A percentile compares a stretch with the other conserved stretches of the same genome.
These are phyloP conservation scores for Poecilobothrus nobilitatus DNA, from an alignment of 2,888 invertebrate genomes.

Conservation along the genomic window DNA sequence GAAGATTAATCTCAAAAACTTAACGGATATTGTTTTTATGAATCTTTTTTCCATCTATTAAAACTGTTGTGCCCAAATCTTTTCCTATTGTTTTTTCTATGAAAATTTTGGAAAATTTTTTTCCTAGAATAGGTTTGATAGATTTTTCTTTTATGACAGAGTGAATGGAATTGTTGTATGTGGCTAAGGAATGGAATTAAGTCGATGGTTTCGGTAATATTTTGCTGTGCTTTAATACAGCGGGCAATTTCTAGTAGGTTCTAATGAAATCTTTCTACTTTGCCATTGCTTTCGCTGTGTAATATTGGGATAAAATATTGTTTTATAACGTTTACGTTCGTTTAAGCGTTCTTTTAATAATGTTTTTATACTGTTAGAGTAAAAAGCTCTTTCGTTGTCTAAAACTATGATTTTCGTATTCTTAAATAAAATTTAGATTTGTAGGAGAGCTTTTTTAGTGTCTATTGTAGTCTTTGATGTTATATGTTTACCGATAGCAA, in stretches of 20 bases:
- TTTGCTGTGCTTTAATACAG: too few relatives aligned
- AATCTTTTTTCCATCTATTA: not conserved
- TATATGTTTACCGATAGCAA: conserved; percentile 24
- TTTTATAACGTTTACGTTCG: too few relatives aligned
- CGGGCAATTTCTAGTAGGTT: too few relatives aligned
- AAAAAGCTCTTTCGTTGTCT: conserved; percentile 20
- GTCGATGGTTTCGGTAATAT: too few relatives aligned
- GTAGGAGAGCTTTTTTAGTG: conserved; percentile 13
- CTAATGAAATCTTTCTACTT: too few relatives aligned
- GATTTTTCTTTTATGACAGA: conserved; percentile 16
- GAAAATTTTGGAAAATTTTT: too few relatives aligned
- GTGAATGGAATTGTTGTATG: conserved; percentile 18
- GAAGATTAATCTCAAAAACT: not conserved
- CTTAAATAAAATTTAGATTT: conserved; percentile 12
- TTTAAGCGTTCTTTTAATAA: too few relatives aligned
- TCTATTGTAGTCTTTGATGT: conserved; percentile 23
- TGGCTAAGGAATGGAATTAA: conserved; percentile 19
- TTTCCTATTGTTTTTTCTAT: too few relatives aligned
- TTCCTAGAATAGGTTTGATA: too few relatives aligned
- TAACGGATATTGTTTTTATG: not conserved
- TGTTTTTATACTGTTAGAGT: conserved; percentile 12
- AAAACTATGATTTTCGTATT: conserved; percentile 18
- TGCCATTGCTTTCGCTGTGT: too few relatives aligned
- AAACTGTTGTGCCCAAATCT: too few relatives aligned
- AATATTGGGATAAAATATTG: too few relatives aligned